phyloP scores from a whole-genome alignment of 2,797 vertebrate genomes.

The Sphenodon punctatus region DNA sequence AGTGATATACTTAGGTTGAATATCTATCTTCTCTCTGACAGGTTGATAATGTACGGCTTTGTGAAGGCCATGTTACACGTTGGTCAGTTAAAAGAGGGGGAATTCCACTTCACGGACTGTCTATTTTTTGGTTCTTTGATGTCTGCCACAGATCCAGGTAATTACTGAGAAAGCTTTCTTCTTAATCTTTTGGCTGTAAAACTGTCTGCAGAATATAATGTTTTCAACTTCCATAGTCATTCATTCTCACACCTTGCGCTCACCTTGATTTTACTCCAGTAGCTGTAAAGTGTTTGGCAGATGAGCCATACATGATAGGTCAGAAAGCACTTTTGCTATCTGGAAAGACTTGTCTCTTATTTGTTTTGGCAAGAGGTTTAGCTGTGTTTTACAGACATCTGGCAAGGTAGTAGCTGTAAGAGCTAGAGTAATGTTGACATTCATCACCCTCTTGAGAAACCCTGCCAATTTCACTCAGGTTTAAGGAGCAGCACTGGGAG shows the following conservation, averaged over 20 bases:
- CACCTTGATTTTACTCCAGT: not conserved
- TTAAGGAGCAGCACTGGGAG: not conserved
- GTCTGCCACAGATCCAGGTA: slow-evolving; percentile 90
- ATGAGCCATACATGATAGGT: not conserved
- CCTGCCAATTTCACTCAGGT: not conserved
- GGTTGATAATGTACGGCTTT: slow-evolving; percentile 85
- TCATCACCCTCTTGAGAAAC: not conserved
- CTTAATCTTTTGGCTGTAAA: not conserved
- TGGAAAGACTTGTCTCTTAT: not conserved
- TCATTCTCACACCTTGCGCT: not conserved
- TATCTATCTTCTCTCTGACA: slow-evolving; percentile 63
- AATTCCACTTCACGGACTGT: slow-evolving; percentile 86
- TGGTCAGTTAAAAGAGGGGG: slow-evolving; percentile 73
- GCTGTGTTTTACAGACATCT: not conserved
- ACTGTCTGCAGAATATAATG: not conserved
- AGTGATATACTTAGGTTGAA: slow-evolving; percentile 18
- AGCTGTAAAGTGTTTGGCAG: not conserved
- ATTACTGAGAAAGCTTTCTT: slow-evolving; percentile 29
- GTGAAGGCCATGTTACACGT: slow-evolving; percentile 79
- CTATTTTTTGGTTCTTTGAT: slow-evolving; percentile 88
- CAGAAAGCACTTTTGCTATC: not conserved
- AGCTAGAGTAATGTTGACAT: not conserved
- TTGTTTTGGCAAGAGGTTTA: not conserved
- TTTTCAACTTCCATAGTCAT: not conserved
- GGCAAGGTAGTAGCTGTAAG: not conserved